Evolutionary conservation across 2,888 invertebrate species (phyloP), one percentile per base, ranked within the genome.

Genomic region (Cheilosia scutellata): DNA sequence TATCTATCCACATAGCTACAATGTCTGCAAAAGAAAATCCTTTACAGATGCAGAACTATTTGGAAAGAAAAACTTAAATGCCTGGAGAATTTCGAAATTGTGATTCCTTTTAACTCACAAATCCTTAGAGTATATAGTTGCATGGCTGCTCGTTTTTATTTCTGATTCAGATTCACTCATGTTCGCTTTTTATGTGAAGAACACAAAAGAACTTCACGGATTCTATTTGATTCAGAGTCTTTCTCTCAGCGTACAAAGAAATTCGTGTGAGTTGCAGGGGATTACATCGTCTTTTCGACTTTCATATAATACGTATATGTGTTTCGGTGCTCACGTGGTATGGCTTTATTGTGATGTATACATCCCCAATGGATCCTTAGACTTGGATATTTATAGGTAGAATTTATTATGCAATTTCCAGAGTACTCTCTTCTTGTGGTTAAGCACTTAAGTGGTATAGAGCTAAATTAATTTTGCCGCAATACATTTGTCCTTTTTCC

Each of bases 401-500:
- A 27, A 51, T 51, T 51, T 51, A 29, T 51, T 51, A 58, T 40
- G 58, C 37, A 58, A 58, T 58, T 58, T 58, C 5, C 20, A 37
- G 16, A 37, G 37, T 16, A 20, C 37, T 68, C 31, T 42, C 25
- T 57, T 55, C 40, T 31, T 31, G 51, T 51, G 58, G 49, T 33
- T 42, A n/a, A 51, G 66, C 20, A 29, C 37, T 49, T n/a, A n/a
- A 47, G 58, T 31, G 42, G n/a, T 37, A 76, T 29, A 37, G 51
- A 49, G 37, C 49, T 76, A 62, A 77, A 77, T 77, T 60, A 68
- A 68, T 77, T 68, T 60, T 6, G 33, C 51, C 60, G 7, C 60
- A 16, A 16, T 20, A 13, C 25, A 49, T 76, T n/a, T 51, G 11
- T 31, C 25, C 2, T 27, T 57, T 44, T 40, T 66, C 57, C 68